Percentiles rank a stretch among this genome's conserved stretches.
Conservation (phyloP, 2,888 invertebrate species). For the Agriotes lineatus region DNA sequence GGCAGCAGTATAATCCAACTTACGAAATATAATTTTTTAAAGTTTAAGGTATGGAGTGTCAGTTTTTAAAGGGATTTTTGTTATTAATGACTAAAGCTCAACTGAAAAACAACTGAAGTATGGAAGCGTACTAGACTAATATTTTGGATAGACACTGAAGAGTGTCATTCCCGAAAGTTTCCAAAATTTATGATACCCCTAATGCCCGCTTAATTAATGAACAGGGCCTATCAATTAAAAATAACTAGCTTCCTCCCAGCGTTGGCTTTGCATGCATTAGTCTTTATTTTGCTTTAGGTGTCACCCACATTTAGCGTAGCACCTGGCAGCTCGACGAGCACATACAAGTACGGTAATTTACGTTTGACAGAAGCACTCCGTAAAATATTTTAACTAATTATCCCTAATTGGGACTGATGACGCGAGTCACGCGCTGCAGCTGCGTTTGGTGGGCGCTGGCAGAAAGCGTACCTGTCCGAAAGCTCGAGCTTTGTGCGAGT, state of each 20-base stretch:
- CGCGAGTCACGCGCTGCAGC: slow-evolving; percentile 33
- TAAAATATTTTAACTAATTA: slow-evolving; percentile 39
- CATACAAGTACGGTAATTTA: slow-evolving; percentile 29
- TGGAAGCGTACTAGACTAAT: no score
- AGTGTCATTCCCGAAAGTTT: no score
- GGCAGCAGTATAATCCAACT: no score
- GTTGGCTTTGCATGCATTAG: not conserved
- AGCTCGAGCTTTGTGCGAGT: not conserved
- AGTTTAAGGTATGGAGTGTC: no score
- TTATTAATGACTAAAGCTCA: no score
- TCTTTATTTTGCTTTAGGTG: not conserved
- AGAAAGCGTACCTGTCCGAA: slow-evolving; percentile 7
- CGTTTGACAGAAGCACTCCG: slow-evolving; percentile 28
- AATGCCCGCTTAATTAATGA: no score
- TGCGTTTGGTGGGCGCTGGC: not conserved
- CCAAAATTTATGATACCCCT: not conserved
- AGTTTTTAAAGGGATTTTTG: no score
- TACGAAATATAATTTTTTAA: no score
- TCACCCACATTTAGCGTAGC: slow-evolving; percentile 2
- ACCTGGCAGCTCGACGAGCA: not conserved
- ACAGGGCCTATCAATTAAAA: not conserved
- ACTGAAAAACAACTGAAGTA: no score
- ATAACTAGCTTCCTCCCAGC: not conserved
- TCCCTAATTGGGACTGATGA: slow-evolving; percentile 36
- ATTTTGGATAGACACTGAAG: no score